These are phyloP conservation scores for Hylia prasina DNA, from an alignment of 2,113 vertebrate genomes.

Conservation along the genomic window DNA sequence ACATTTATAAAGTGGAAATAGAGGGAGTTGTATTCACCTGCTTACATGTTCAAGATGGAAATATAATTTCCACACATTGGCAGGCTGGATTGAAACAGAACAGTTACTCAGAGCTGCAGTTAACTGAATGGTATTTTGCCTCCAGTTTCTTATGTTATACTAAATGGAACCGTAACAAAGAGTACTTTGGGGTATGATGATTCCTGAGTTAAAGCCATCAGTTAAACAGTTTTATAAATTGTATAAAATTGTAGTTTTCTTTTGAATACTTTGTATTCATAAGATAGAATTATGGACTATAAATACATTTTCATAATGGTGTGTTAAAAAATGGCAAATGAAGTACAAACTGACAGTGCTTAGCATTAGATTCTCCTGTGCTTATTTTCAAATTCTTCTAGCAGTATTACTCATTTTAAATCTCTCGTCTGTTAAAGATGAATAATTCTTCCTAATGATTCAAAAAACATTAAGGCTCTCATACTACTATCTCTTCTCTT, in stretches of 20 bases:
- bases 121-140: neutral
- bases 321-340: neutral
- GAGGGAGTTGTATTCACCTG: neutral
- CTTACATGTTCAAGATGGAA: neutral
- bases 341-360: neutral
- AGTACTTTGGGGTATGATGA: neutral
- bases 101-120: neutral
- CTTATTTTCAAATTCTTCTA: conserved; percentile 16
- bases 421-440: neutral
- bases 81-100: neutral
- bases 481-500: neutral
- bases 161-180: neutral
- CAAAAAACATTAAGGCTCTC: neutral
- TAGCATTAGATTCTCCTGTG: neutral
- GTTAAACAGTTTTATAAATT: neutral
- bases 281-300: neutral
- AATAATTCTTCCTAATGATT: neutral
- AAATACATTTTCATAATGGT: neutral
- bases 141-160: neutral
- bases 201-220: neutral
- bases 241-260: neutral
- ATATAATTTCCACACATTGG: neutral
- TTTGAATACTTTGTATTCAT: neutral
- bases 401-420: neutral
- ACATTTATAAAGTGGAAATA: neutral